Percentiles rank a stretch among this genome's conserved stretches.
Conservation (phyloP, 2,888 invertebrate genomes). For the Cryptocheilus praepositus region DNA sequence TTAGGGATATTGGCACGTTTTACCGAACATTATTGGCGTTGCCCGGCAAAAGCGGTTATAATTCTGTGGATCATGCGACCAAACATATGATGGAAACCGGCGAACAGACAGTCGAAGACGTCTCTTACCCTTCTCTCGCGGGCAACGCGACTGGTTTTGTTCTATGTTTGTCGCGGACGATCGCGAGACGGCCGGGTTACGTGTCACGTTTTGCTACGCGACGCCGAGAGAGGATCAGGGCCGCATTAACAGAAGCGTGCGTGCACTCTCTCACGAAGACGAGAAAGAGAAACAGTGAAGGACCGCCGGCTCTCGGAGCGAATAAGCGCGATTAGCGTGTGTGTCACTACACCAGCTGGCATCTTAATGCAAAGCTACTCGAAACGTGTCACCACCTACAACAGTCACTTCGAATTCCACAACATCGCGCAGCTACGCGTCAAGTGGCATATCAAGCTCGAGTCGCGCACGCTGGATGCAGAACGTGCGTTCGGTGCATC, state of each 20-base stretch:
- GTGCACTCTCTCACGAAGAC: no score
- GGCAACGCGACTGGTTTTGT: slow-evolving; percentile 3
- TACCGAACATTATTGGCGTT: slow-evolving; percentile 17
- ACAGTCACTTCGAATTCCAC: no score
- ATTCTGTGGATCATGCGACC: neutral
- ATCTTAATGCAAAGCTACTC: no score
- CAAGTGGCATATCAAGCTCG: no score
- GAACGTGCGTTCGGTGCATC: no score
- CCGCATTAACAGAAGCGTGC: no score
- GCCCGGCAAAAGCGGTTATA: neutral
- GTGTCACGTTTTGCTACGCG: slow-evolving; percentile 15
- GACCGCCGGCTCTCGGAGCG: neutral
- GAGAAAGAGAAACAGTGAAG: no score
- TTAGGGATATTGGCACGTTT: slow-evolving; percentile 58
- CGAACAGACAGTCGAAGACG: slow-evolving; percentile 1
- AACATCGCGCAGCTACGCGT: no score
- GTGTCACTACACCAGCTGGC: no score
- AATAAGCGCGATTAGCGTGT: neutral
- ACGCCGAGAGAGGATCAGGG: neutral
- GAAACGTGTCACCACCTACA: no score
- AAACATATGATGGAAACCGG: neutral
- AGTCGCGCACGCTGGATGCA: no score
- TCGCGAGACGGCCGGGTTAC: neutral
- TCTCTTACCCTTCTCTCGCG: slow-evolving; percentile 11
- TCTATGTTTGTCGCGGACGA: slow-evolving; percentile 26